Conservation (phyloP, 2,797 vertebrate species). For the Phoebastria nigripes region DNA sequence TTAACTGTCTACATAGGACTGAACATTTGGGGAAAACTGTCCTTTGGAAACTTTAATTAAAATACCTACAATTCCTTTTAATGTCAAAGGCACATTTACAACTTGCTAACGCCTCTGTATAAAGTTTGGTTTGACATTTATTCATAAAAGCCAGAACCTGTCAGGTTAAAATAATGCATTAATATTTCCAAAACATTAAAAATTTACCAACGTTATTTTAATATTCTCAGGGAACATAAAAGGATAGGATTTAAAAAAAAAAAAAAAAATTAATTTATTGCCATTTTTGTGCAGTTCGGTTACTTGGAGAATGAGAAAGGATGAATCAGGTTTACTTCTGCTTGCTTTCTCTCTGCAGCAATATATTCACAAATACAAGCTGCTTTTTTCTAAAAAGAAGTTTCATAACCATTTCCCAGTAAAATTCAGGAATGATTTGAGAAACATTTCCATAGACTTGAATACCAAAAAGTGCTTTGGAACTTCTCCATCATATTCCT, state of each 20-base stretch:
- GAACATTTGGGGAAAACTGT: neutral
- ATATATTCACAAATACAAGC: neutral
- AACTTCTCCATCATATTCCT: neutral
- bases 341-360: neutral
- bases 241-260: neutral
- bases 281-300: neutral
- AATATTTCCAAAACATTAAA: neutral
- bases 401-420: neutral
- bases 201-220: neutral
- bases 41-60: neutral
- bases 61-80: neutral
- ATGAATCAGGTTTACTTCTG: neutral
- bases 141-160: neutral
- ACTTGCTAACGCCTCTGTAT: neutral
- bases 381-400: neutral
- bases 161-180: constrained; percentile 10
- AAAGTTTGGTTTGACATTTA: neutral
- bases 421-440: neutral
- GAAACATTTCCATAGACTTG: neutral
- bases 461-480: neutral
- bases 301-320: neutral
- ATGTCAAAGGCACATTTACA: constrained; percentile 9
- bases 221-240: neutral
- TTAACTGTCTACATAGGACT: neutral
- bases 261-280: neutral